These are phyloP conservation scores for Amblyraja radiata DNA, from an alignment of 2,797 vertebrate genomes.

Conservation along the genomic window DNA sequence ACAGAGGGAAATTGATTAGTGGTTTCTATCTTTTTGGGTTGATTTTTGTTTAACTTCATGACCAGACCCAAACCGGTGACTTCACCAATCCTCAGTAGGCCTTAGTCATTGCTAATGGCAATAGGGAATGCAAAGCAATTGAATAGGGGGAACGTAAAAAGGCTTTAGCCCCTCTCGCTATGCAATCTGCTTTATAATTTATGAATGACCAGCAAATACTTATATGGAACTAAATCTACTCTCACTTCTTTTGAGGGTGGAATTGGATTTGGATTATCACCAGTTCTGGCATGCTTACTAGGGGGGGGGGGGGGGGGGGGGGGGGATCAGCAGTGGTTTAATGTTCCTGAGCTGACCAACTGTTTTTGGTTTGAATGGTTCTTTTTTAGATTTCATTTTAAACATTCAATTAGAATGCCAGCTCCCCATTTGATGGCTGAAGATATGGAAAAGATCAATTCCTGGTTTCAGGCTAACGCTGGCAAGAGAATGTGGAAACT, in stretches of 20 bases:
- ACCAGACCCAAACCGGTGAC: neutral
- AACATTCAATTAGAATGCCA: neutral
- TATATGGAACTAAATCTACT: neutral
- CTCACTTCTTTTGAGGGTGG: neutral
- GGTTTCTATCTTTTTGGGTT: neutral
- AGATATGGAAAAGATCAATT: neutral
- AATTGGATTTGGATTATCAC: neutral
- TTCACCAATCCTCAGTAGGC: neutral
- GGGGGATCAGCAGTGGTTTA: neutral
- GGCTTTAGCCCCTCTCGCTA: neutral
- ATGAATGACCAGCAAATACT: neutral
- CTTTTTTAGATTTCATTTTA: neutral
- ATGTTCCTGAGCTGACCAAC: neutral
- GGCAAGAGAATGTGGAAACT: neutral
- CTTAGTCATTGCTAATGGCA: neutral
- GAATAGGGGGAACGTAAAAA: neutral
- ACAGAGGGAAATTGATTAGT: no score
- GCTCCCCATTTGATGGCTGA: conserved; percentile 5
- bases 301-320: no score
- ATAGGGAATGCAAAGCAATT: neutral
- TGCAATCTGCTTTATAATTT: neutral
- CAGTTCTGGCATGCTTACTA: neutral
- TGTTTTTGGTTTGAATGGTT: neutral
- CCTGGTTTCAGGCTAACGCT: neutral
- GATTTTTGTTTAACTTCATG: neutral